A percentile compares a stretch with the other conserved stretches of the same genome.
These are phyloP conservation scores for Stenoptilia bipunctidactyla DNA, from an alignment of 2,888 invertebrate genomes.

Conservation along the genomic window DNA sequence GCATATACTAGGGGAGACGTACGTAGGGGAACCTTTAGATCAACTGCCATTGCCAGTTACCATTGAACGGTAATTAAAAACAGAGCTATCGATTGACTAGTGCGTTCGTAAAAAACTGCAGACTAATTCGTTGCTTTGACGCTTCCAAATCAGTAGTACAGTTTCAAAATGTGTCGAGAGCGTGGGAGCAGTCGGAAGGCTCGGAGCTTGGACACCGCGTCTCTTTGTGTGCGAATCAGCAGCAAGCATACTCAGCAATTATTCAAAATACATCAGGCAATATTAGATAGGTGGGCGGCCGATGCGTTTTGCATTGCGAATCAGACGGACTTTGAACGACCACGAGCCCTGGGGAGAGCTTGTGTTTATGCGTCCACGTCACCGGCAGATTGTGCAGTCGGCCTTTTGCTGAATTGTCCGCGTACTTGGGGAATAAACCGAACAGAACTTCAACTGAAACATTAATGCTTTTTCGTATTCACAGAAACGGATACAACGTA, in stretches of 20 bases:
- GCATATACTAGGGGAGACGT: too few relatives aligned
- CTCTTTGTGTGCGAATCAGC: conserved; percentile 57
- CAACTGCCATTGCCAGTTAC: too few relatives aligned
- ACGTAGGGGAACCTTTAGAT: too few relatives aligned
- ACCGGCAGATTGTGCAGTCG: conserved; percentile 42
- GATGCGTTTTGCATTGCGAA: conserved; percentile 68
- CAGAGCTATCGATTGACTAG: too few relatives aligned
- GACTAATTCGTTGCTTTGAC: too few relatives aligned
- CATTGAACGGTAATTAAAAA: too few relatives aligned
- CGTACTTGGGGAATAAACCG: conserved; percentile 31
- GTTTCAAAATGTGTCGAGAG: too few relatives aligned
- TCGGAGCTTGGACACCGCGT: conserved; percentile 17
- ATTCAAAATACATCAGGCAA: conserved; percentile 68
- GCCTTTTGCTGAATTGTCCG: conserved; percentile 49
- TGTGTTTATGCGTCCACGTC: conserved; percentile 44
- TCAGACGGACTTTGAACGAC: conserved; percentile 54
- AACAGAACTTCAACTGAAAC: conserved; percentile 20
- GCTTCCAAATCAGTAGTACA: too few relatives aligned
- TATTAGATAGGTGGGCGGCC: conserved; percentile 64
- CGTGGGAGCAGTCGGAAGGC: too few relatives aligned
- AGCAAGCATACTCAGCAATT: conserved; percentile 49
- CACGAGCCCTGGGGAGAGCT: conserved; percentile 40
- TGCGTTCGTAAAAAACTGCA: too few relatives aligned
- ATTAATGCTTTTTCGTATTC: neutral
- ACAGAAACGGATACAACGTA: too few relatives aligned